A percentile compares a stretch with the other conserved stretches of the same genome.
phyloP scores from a whole-genome alignment of 2,888 invertebrate genomes.

The Blastobasis adustella region DNA sequence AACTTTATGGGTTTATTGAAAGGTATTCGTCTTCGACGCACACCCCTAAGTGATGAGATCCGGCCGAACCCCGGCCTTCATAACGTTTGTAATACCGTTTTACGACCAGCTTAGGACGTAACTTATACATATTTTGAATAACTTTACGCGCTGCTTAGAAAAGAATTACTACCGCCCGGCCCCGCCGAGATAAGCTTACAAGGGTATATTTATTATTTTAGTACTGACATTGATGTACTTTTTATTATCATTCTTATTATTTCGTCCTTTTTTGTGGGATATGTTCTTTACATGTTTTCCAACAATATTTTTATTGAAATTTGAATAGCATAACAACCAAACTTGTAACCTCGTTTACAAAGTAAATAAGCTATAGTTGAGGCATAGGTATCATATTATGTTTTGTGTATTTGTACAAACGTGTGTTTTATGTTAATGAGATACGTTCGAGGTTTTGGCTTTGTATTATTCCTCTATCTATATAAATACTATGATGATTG shows the following conservation, averaged over 20 bases:
- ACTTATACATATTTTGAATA: slow-evolving; percentile 71
- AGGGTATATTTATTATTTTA: slow-evolving; percentile 17
- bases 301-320: no score
- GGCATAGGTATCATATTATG: no score
- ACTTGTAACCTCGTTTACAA: no score
- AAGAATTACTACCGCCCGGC: slow-evolving; percentile 48
- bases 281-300: no score
- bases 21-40: slow-evolving; percentile 53
- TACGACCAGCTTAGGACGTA: slow-evolving; percentile 65
- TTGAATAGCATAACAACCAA: no score
- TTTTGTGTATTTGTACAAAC: no score
- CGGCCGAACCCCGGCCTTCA: slow-evolving; percentile 59
- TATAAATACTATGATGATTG: no score
- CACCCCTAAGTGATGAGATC: slow-evolving; percentile 66
- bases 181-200: slow-evolving; percentile 40
- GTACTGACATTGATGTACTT: slow-evolving; percentile 18
- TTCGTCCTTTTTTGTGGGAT: no score
- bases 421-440: no score
- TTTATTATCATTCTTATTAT: background rate
- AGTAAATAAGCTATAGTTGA: no score
- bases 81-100: slow-evolving; percentile 69
- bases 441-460: no score
- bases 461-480: no score
- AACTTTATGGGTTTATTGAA: slow-evolving; percentile 64
- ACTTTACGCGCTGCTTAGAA: slow-evolving; percentile 58